Base-by-base conservation (phyloP, 2,888 invertebrate genomes). In the Phyllotreta cruciferae region DNA sequence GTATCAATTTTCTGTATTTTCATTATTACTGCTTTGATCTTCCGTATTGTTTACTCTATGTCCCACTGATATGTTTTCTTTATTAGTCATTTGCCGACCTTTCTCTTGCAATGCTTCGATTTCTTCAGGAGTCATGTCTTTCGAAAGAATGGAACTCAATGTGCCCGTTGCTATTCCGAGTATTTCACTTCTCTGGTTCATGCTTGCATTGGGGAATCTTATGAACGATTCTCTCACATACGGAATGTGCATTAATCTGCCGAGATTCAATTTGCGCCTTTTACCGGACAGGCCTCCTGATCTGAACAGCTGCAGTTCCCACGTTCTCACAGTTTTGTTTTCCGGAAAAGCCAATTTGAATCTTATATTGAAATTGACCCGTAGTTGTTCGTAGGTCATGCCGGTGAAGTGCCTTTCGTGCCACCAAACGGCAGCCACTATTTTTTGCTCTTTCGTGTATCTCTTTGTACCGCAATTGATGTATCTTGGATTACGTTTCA, bases 391-490 rank as follows among this genome's bases (percentile, higher is more conserved):
- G 10, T 24, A 39, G 10, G 58, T 14, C 39, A 58, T 13, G 24
- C 39, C 50, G 34, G 58, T 49, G 24, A 14, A 58, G 6, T n/a
- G n/a, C 41, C 38, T 58, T 49, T 58, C 58, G n/a, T 58, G 58
- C 11, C 37, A 50, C 58, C 58, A 58, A 49, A 58, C 58, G 4
- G 49, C 37, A 0, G 35, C 49, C 6, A 58, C 50, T 35, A 58
- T 47, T 58, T 58, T 58, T 11, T 58, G 50, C 36, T 58, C 58
- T 50, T 36, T 13, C 1, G 58, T 58, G 10, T 11, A 55, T 2
- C 4, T 44, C 2, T 7, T n/a, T 11, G 9, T 44, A 7, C 9
- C 6, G 44, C 9, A n/a, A 6, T 1, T 3, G n/a, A n/a, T n/a
- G 6, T 6, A 9, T 44, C 1, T 11, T n/a, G 4, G 10, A 10